Evolutionary conservation across 2,113 vertebrate species (phyloP), one percentile per base, ranked within the genome.

Genomic region (Epinephelus moara): DNA sequence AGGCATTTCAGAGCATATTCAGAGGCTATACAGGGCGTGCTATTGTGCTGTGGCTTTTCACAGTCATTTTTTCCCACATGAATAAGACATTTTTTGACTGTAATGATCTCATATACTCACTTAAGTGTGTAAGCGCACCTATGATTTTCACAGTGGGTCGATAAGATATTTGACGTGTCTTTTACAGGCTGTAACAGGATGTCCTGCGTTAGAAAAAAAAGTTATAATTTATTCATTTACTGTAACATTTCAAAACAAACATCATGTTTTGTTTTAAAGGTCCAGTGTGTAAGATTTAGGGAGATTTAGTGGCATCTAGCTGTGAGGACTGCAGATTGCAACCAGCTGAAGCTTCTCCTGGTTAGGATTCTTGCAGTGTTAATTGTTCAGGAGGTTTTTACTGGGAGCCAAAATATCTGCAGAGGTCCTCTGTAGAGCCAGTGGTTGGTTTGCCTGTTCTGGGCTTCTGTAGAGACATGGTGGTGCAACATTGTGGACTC

Each of bases 1-100:
- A 88, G 74, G 27, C 71, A 72, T 87, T 89, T 90, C 84, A 78
- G 84, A 86, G 83, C 85, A 80, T 85, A 91, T 86, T 82, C 62
- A 70, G 57, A 57, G 81, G 75, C 75, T 19, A 45, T 17, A 37
- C 42, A 4, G 63, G 55, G 52, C 21, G 40, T 74, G 19, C 63
- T 56, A 77, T 75, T 9, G 4, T 45, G 6, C 77, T 47, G 23
- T 21, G 33, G 56, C 77, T 83, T 61, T 83, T 76, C 64, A 37
- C n/a, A 84, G 67, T 59, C 30, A 47, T 84, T 91, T 85, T 75
- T 50, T 52, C 79, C 63, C 68, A 4, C 68, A 61, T 78, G 50
- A 89, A 71, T 70, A 56, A 71, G 72, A 70, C 49, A 49, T 80
- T 75, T 68, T 75, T 75, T 74, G 11, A 70, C 68, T 84, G 70